A percentile compares a stretch with the other conserved stretches of the same genome.
These are phyloP conservation scores for Nematolebias whitei DNA, from an alignment of 2,113 vertebrate species.

Conservation along the genomic window DNA sequence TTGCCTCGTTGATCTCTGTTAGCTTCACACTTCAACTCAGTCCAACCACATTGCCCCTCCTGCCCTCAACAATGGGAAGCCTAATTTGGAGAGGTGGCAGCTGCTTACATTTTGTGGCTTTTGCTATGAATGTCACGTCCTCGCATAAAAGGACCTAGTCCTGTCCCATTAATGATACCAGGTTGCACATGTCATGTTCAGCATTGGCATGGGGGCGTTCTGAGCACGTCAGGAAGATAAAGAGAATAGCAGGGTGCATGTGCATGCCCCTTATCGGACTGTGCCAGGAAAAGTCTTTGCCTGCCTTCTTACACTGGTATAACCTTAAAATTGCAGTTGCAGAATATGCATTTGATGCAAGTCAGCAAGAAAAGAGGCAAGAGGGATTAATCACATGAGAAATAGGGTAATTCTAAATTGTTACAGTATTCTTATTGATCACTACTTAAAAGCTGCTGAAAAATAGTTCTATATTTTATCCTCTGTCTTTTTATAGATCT, in stretches of 20 bases:
- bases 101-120: conserved; percentile 22
- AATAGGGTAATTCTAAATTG: conserved; percentile 34
- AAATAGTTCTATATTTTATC: background rate
- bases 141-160: conserved; percentile 62
- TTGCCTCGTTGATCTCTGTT: conserved; percentile 28
- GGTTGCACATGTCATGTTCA: conserved; percentile 56
- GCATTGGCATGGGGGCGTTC: conserved; percentile 63
- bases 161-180: conserved; percentile 68
- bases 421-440: background rate
- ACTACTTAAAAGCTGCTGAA: background rate
- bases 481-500: background rate
- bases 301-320: conserved; percentile 53
- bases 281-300: conserved; percentile 68
- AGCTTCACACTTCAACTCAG: conserved; percentile 37
- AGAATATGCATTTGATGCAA: conserved; percentile 34
- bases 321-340: conserved; percentile 47
- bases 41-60: conserved; percentile 17
- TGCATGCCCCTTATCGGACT: conserved; percentile 74
- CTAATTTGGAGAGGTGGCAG: conserved; percentile 42
- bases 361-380: conserved; percentile 13
- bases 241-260: conserved; percentile 75
- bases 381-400: background rate
- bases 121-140: conserved; percentile 64
- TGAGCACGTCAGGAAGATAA: conserved; percentile 75
- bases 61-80: conserved; percentile 23